Percentiles rank a stretch among this genome's conserved stretches.
Evolutionary conservation across 2,797 vertebrate species (phyloP).

Genomic region (Chanos chanos): DNA sequence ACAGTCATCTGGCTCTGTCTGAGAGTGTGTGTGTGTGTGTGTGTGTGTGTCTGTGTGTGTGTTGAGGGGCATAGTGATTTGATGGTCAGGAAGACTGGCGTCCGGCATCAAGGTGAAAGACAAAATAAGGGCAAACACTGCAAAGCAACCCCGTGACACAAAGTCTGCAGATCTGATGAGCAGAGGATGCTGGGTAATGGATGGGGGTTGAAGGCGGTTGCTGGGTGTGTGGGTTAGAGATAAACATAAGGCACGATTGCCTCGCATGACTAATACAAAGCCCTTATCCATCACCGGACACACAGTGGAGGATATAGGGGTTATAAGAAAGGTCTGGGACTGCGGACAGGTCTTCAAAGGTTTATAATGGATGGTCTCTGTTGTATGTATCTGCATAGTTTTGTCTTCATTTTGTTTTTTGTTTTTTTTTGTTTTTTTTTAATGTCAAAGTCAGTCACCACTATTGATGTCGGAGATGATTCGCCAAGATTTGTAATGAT

Average conservation of each 20-base stretch:
- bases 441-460: no score
- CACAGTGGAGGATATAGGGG: background rate
- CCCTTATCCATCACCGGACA: slow-evolving; percentile 2
- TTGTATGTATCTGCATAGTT: background rate
- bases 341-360: background rate
- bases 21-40: background rate
- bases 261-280: slow-evolving; percentile 47
- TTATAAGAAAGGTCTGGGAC: no score
- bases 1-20: background rate
- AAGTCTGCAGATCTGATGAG: slow-evolving; percentile 9
- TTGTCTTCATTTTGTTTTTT: background rate
- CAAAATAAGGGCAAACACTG: slow-evolving; percentile 29
- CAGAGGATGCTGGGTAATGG: slow-evolving; percentile 34
- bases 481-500: no score
- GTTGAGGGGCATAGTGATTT: background rate
- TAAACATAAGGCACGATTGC: slow-evolving; percentile 46
- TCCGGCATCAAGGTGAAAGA: slow-evolving; percentile 44
- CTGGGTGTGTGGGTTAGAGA: slow-evolving; percentile 46
- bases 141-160: slow-evolving; percentile 18
- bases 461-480: no score
- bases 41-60: no score
- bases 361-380: background rate
- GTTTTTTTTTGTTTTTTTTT: no score
- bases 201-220: slow-evolving; percentile 40
- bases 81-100: slow-evolving; percentile 35